Evolutionary conservation across 2,888 invertebrate genomes (phyloP).

Genomic region (Autographa gamma): DNA sequence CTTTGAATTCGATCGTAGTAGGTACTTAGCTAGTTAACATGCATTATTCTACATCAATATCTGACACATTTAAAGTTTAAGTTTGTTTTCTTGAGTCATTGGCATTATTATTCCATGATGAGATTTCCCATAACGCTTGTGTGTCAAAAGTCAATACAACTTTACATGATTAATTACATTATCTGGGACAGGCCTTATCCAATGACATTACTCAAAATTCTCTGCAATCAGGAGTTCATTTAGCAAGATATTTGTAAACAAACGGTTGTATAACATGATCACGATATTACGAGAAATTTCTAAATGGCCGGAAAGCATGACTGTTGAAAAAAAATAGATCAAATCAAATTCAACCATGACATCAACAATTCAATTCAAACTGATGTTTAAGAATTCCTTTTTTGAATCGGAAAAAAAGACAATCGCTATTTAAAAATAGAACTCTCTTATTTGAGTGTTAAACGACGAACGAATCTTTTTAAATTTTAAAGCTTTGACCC

Average conservation of each 20-base stretch:
- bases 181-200: neutral
- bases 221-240: constrained; percentile 20
- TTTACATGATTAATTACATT: constrained; percentile 1
- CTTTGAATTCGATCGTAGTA: too few species aligned
- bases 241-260: constrained; percentile 30
- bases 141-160: neutral
- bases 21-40: too few species aligned
- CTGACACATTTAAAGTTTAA: too few species aligned
- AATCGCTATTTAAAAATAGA: too few species aligned
- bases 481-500: neutral
- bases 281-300: constrained; percentile 47
- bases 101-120: too few species aligned
- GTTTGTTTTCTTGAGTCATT: too few species aligned
- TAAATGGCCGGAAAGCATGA: constrained; percentile 41
- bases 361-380: constrained; percentile 27
- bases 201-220: constrained; percentile 6
- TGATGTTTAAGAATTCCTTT: constrained; percentile 9
- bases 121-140: neutral
- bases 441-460: too few species aligned
- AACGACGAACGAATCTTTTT: neutral
- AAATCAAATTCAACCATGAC: constrained; percentile 27
- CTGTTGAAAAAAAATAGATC: constrained; percentile 10
- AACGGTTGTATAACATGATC: constrained; percentile 42
- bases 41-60: too few species aligned
- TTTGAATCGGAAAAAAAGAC: neutral